Percentiles rank a stretch among this genome's conserved stretches.
Conservation (phyloP, 2,888 invertebrate genomes). For the Augochlorella aurata region DNA sequence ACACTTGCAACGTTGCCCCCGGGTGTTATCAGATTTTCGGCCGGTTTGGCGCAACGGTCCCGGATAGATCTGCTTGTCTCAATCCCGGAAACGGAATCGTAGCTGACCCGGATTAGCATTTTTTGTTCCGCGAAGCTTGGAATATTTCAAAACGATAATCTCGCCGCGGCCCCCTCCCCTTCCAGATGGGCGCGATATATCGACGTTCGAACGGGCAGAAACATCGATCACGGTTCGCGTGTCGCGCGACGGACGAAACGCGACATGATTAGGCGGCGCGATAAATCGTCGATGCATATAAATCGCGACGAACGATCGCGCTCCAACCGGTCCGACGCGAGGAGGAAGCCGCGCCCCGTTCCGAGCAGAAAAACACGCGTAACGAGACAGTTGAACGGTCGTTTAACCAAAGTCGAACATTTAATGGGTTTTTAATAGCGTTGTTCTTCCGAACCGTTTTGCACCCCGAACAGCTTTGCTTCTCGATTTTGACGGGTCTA, state of each 20-base stretch:
- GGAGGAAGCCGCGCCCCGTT: neutral
- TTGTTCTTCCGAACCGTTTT: neutral
- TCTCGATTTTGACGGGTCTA: neutral
- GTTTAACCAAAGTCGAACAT: constrained; percentile 36
- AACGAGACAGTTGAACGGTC: constrained; percentile 36
- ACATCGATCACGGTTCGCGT: constrained; percentile 15
- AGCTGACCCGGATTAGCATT: neutral
- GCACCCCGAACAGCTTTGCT: neutral
- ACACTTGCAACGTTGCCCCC: constrained; percentile 21
- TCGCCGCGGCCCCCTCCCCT: neutral
- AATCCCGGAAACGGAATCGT: neutral
- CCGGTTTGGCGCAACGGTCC: neutral
- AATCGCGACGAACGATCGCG: constrained; percentile 9
- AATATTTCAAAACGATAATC: neutral
- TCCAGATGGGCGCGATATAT: neutral
- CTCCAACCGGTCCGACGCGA: neutral
- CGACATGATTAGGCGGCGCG: constrained; percentile 20
- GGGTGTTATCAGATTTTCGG: constrained; percentile 35
- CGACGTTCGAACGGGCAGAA: constrained; percentile 5
- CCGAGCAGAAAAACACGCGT: neutral
- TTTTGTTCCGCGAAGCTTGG: neutral
- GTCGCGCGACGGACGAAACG: constrained; percentile 9
- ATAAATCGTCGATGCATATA: constrained; percentile 29
- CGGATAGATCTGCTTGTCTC: neutral
- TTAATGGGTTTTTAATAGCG: constrained; percentile 45